These are phyloP conservation scores for Nasonovia ribisnigri DNA, from an alignment of 2,888 invertebrate species.

Conservation along the genomic window DNA sequence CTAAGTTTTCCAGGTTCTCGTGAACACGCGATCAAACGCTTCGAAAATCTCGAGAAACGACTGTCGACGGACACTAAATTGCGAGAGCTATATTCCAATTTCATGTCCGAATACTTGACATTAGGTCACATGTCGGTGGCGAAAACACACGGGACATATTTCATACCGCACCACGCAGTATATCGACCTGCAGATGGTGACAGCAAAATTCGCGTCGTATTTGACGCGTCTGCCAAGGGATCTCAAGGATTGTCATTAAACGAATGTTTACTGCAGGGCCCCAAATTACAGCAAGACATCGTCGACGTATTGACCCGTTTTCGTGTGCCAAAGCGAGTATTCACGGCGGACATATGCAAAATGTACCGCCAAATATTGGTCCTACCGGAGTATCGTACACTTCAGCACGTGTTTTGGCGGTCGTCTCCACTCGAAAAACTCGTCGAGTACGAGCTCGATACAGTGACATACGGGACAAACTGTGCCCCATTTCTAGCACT, in stretches of 20 bases:
- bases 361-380: constrained; percentile 57
- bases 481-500: too few relatives aligned
- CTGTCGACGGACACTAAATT: neutral
- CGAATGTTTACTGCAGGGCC: constrained; percentile 69
- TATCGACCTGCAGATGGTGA: neutral
- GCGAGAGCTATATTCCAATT: neutral
- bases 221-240: neutral
- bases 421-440: too few relatives aligned
- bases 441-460: too few relatives aligned
- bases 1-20: neutral
- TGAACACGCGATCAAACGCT: neutral
- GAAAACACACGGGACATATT: neutral
- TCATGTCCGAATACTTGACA: neutral
- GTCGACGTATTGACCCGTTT: constrained; percentile 66
- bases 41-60: constrained; percentile 8
- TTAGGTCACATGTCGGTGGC: neutral
- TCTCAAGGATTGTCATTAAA: constrained; percentile 68
- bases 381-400: constrained; percentile 61
- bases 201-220: too few relatives aligned
- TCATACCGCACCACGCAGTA: neutral
- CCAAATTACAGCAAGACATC: constrained; percentile 69
- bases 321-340: constrained; percentile 1
- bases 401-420: too few relatives aligned
- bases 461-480: too few relatives aligned
- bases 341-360: constrained; percentile 51